Evolutionary conservation across 2,113 vertebrate species (phyloP), one percentile per base, ranked within the genome.

Genomic region (Ctenodactylus gundi): DNA sequence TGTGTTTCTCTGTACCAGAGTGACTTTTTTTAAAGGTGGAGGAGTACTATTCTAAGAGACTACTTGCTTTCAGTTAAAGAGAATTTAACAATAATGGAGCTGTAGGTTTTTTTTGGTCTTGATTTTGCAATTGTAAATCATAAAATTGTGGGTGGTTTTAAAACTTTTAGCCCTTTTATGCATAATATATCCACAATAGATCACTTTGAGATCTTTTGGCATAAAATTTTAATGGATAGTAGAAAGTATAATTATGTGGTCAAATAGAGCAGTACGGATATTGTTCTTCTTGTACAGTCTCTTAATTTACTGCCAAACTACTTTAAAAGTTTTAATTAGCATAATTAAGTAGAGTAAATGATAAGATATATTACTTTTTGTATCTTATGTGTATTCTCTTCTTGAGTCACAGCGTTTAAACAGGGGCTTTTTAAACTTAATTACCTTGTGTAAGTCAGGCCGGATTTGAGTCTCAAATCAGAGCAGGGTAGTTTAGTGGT

Each of bases 321-420:
- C 83, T 90, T 92, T 93, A 93, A 95, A 96, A 95, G 68, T 95
- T 93, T 95, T 96, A 95, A 95, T 96, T 96, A 95, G 89, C 94
- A 95, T 97, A 96, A 96, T 96, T 95, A 96, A 90, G 73, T 41
- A 73, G 67, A 76, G 36, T 89, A 90, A 94, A 72, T 73, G 96
- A 92, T 90, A 96, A 91, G 91, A 88, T 90, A 55, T 34, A 55
- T 75, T 87, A 70, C 85, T 95, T 90, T 53, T 65, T 93, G 25
- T 93, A 44, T 88, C 85, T 82, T 91, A 65, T 96, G 31, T 85
- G 84, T 31, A 10, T 94, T 94, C 20, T 41, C 31, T 95, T 21
- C 73, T 20, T 91, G 67, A 96, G 89, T 95, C 85, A 86, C 62
- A 84, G 78, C 86, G 60, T 94, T 96, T 95, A 94, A n/a, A 95